Percentiles rank a stretch among this genome's conserved stretches.
Conservation (phyloP, 2,797 vertebrate genomes). For the Gallirallus australis region DNA sequence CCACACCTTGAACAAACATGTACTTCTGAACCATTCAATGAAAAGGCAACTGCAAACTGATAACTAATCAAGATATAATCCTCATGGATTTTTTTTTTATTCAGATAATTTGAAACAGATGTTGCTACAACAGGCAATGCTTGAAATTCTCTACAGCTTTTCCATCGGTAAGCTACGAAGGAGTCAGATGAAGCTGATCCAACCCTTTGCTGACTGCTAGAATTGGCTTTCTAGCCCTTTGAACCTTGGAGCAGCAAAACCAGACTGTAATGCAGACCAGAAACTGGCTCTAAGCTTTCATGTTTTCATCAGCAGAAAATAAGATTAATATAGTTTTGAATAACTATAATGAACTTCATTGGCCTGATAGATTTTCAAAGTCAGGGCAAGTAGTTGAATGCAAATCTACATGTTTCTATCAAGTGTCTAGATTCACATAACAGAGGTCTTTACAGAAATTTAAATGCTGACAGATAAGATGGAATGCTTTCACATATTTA, state of each 20-base stretch:
- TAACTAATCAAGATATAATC: background rate
- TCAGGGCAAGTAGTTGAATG: conserved; percentile 3
- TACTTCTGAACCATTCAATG: background rate
- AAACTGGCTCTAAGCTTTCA: background rate
- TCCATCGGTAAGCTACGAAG: background rate
- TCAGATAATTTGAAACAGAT: conserved; percentile 7
- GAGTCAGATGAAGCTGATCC: background rate
- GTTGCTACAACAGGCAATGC: background rate
- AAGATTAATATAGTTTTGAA: conserved; percentile 41
- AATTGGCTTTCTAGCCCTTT: conserved; percentile 6
- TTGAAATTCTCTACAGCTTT: background rate
- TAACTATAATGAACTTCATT: background rate
- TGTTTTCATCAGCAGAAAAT: conserved; percentile 36
- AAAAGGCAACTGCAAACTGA: background rate
- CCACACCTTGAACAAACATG: background rate
- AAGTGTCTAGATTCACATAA: background rate
- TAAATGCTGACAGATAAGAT: conserved; percentile 17
- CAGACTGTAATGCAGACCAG: conserved; percentile 1
- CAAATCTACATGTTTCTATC: background rate
- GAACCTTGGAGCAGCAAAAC: background rate
- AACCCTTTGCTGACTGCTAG: background rate
- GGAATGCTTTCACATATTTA: conserved; percentile 51
- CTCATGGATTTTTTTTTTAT: background rate
- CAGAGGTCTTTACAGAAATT: conserved; percentile 29
- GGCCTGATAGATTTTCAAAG: background rate